A percentile compares a stretch with the other conserved stretches of the same genome.
These are phyloP conservation scores for Philopedon plagiatum DNA, from an alignment of 2,888 invertebrate genomes.

Conservation along the genomic window DNA sequence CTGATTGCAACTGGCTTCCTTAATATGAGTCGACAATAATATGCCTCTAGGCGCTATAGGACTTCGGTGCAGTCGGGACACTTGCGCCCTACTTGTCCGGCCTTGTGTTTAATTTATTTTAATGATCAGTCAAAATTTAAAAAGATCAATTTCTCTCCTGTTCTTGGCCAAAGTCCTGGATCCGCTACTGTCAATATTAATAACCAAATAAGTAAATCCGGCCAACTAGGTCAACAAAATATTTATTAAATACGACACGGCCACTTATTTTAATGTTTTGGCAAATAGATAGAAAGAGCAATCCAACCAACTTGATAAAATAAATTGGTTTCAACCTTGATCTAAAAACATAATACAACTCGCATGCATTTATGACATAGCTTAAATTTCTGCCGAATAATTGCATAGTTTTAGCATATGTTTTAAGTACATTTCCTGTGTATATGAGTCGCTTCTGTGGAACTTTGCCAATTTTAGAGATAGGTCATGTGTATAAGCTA, in stretches of 20 bases:
- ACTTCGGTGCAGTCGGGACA: too few species aligned
- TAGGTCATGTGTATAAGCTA: neutral
- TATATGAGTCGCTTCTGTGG: neutral
- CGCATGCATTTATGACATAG: conserved; percentile 53
- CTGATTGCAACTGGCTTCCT: too few species aligned
- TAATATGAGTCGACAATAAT: too few species aligned
- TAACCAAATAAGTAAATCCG: conserved; percentile 25
- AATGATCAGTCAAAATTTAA: too few species aligned
- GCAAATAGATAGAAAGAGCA: conserved; percentile 32
- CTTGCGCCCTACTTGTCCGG: too few species aligned
- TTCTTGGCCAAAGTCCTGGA: neutral
- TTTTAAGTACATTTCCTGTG: conserved; percentile 51
- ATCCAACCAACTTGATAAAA: conserved; percentile 32
- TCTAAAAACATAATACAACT: conserved; percentile 55
- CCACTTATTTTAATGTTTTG: conserved; percentile 31
- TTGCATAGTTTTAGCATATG: conserved; percentile 54
- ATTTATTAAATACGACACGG: conserved; percentile 2
- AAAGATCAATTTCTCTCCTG: neutral
- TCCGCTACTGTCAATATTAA: conserved; percentile 1
- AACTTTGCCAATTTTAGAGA: neutral
- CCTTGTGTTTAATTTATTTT: too few species aligned
- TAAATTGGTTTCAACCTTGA: conserved; percentile 52
- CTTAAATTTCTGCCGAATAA: conserved; percentile 53
- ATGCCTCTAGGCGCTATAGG: too few species aligned
- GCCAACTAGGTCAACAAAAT: conserved; percentile 34